phyloP scores from a whole-genome alignment of 2,888 invertebrate species.

The Sthenelais limicola region DNA sequence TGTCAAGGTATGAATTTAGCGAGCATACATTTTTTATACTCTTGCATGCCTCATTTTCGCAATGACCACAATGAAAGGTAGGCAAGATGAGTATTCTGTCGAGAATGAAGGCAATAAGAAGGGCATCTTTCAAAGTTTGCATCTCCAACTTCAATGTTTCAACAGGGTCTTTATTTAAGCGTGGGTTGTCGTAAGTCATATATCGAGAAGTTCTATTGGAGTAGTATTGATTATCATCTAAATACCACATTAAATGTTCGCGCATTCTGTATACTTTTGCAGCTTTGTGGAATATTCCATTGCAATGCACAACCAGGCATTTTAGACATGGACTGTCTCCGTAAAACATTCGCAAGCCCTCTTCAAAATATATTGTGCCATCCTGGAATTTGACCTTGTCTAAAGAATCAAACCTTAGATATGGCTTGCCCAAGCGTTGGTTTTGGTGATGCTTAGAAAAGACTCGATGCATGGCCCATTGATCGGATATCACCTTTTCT shows the following conservation, averaged over 20 bases:
- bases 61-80: conserved; percentile 51
- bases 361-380: conserved; percentile 23
- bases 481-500: too few relatives aligned
- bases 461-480: too few relatives aligned
- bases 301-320: conserved; percentile 35
- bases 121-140: conserved; percentile 40
- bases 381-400: conserved; percentile 15
- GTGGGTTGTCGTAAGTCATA: conserved; percentile 15
- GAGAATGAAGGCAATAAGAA: conserved; percentile 42
- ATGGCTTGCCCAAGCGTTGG: too few relatives aligned
- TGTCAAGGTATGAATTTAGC: conserved; percentile 23
- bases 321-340: conserved; percentile 11
- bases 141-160: conserved; percentile 18
- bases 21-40: not conserved
- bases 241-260: conserved; percentile 30
- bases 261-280: conserved; percentile 40
- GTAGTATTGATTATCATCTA: conserved; percentile 31
- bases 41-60: conserved; percentile 43
- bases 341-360: conserved; percentile 38
- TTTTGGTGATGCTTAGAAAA: too few relatives aligned
- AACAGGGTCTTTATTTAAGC: not conserved
- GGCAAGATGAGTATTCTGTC: conserved; percentile 50
- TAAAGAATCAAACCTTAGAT: too few relatives aligned
- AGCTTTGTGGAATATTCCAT: conserved; percentile 3
- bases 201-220: conserved; percentile 12